These are phyloP conservation scores for Passer domesticus DNA, from an alignment of 2,113 vertebrate species.

Conservation along the genomic window DNA sequence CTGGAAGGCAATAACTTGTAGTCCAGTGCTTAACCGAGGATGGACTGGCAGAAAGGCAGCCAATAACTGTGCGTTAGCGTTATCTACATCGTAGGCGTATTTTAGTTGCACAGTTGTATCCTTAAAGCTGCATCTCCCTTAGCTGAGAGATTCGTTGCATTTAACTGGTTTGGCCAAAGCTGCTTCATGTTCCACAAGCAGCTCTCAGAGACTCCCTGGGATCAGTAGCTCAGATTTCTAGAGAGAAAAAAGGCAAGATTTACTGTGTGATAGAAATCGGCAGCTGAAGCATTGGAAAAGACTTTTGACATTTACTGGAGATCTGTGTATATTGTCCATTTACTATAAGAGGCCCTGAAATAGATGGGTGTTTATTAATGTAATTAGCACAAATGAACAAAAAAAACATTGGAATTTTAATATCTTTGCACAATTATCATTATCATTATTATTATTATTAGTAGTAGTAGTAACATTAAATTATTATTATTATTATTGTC, in stretches of 20 bases:
- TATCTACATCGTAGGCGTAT: background rate
- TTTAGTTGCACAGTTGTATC: background rate
- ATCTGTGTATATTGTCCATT: background rate
- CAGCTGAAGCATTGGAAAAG: background rate
- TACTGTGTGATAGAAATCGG: background rate
- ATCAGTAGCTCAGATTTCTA: background rate
- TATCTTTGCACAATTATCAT: background rate
- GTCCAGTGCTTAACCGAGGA: background rate
- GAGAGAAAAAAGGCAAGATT: background rate
- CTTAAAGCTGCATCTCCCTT: background rate
- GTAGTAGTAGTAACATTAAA: background rate
- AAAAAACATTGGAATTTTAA: background rate
- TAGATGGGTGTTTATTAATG: background rate
- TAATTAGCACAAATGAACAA: background rate
- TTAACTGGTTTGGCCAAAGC: background rate
- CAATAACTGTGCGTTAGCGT: rapidly evolving
- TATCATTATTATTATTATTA: rapidly evolving
- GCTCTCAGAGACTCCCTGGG: background rate
- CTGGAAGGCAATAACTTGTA: background rate
- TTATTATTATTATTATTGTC: background rate
- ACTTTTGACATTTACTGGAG: background rate
- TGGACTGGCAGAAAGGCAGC: background rate
- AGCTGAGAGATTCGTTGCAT: background rate
- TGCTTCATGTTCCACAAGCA: background rate
- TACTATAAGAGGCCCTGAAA: background rate